Evolutionary conservation across 2,888 invertebrate genomes (phyloP), one percentile per base, ranked within the genome.

Genomic region (Alviniconcha strummeri): DNA sequence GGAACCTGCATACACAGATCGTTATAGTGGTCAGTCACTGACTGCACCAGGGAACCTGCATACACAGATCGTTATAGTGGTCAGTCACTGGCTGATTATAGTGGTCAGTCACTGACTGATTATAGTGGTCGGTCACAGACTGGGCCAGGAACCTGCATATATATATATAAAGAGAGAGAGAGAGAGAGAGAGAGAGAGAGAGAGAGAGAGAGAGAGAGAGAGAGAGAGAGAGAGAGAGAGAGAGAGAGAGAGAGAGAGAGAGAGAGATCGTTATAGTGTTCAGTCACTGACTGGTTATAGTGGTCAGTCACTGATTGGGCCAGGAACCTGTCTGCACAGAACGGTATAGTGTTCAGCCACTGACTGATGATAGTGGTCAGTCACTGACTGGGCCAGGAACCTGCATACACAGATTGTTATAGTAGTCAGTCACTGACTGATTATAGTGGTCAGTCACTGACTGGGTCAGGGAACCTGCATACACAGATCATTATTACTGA

Each of bases 241-340:
- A n/a, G 7, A 60, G 55, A 69, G 13, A 80, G 15, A 80, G n/a
- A 54, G 69, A 54, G 13, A 56, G n/a, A 56, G 13, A 52, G 9
- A 72, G 11, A 13, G 71, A 71, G 36, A 36, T 36, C 36, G 36
- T 36, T 36, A 36, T 36, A 36, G 36, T 36, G 36, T 0, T 36
- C 36, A 36, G 36, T 36, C 36, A 36, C 36, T 36, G 3, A 3
- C 36, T 36, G 36, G 3, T 36, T 36, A 72, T 84, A 79, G 5
- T 92, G 92, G 89, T 95, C 95, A 85, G 91, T 87, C 11, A 94
- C 90, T 0, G 94, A 93, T 36, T 94, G 93, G 15, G 93, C 91
- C 64, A 95, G 86, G 94, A 94, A 9, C 94, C 94, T 92, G 88
- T 7, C 85, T 82, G n/a, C 57, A 36, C 36, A 36, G 36, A 36